These are phyloP conservation scores for Prorops nasuta DNA, from an alignment of 1,140 invertebrate genomes.

Conservation along the genomic window DNA sequence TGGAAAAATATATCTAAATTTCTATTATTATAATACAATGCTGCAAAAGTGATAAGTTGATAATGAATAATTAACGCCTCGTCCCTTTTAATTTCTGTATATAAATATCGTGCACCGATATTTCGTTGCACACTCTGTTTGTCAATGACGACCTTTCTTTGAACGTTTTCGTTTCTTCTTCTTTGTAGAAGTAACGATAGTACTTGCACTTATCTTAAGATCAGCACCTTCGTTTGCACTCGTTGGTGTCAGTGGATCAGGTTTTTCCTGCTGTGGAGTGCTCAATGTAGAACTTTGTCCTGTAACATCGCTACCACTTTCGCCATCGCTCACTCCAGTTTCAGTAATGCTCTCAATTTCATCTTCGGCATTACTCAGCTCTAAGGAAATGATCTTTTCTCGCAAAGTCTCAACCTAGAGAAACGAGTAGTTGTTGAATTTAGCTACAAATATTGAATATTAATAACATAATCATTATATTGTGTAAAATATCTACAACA, in stretches of 20 bases:
- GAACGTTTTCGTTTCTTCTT: conserved; percentile 54
- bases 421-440: no score
- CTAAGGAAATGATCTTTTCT: conserved; percentile 85
- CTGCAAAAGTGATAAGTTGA: no score
- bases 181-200: conserved; percentile 42
- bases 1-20: no score
- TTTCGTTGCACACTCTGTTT: no score
- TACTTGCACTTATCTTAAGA: conserved; percentile 37
- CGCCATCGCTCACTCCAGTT: conserved; percentile 51
- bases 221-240: conserved; percentile 37
- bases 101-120: no score
- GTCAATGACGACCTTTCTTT: conserved; percentile 48
- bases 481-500: conserved; percentile 8
- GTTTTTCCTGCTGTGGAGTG: conserved; percentile 37
- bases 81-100: no score
- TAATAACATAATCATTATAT: not conserved
- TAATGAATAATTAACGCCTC: no score
- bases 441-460: no score
- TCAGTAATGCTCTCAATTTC: conserved; percentile 55
- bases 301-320: conserved; percentile 46
- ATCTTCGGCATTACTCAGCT: conserved; percentile 71
- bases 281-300: conserved; percentile 36
- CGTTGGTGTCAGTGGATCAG: conserved; percentile 33
- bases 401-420: conserved; percentile 83
- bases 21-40: no score